Evolutionary conservation across 2,797 vertebrate species (phyloP), one percentile per base, ranked within the genome.

Genomic region (Danionella dracula): DNA sequence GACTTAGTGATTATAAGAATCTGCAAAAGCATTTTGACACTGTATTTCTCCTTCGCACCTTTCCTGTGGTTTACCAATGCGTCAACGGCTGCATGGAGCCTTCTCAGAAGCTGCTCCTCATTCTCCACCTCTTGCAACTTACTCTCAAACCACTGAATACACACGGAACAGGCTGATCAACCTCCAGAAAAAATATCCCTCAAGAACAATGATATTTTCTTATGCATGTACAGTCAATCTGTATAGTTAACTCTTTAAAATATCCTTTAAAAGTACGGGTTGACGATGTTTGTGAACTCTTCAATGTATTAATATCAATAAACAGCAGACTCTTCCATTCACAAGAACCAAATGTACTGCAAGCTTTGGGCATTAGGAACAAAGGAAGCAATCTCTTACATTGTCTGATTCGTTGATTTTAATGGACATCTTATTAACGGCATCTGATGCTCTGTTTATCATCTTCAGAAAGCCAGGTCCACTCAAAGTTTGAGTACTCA

Each of bases 371-470:
- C 11, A 15, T 31, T 19, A n/a, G n/a, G 38, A 27, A 1, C 17
- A 1, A 8, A 60, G 3, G 20, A 29, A 13, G 23, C 1, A 5
- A 37, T 19, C 11, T 78, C 94, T 93, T 83, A 99, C 96, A 4
- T 93, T 89, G 80, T 99, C 94, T 0, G 94, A 94, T 70, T 99
- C 94, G 0, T 96, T 96, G 87, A 98, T 98, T 88, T 96, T 99
- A 82, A 99, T 93, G 71, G 96, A 97, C 94, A 98, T 97, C 87
- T 99, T 99, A 86, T 91, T 99, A 79, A 99, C 93, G 0, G 96
- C 95, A 7, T 98, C 94, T 0, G 96, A 96, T 0, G 95, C 96
- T 83, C 89, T 95, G 87, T 87, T 96, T 83, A 99, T 94, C 94
- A 99, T 99, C 86, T 97, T 97, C 73, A 98, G 90, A 74, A 99